Evolutionary conservation across 2,888 invertebrate species (phyloP).

Genomic region (Bembecia ichneumoniformis): DNA sequence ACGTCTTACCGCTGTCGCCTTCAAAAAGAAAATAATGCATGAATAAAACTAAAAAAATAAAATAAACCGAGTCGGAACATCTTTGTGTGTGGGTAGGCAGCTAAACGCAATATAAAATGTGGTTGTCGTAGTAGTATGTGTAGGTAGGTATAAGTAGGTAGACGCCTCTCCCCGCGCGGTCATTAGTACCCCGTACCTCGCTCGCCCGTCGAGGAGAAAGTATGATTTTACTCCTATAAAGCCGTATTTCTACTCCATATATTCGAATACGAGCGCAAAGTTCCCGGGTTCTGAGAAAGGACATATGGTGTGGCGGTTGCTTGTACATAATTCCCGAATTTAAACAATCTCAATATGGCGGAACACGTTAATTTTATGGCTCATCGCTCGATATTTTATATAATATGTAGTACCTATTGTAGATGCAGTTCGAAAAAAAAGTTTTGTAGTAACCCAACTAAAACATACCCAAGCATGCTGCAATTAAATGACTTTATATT

Average conservation of each 20-base stretch:
- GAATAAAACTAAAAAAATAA: slow-evolving; percentile 60
- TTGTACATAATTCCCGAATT: slow-evolving; percentile 66
- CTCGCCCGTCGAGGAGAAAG: slow-evolving; percentile 63
- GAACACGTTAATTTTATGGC: slow-evolving; percentile 37
- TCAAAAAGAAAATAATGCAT: slow-evolving; percentile 64
- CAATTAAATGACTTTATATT: too few species aligned
- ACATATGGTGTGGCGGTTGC: slow-evolving; percentile 50
- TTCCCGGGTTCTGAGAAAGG: slow-evolving; percentile 61
- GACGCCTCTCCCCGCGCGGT: slow-evolving; percentile 66
- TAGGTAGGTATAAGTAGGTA: slow-evolving; percentile 55
- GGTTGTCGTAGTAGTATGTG: slow-evolving; percentile 52
- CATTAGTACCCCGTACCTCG: slow-evolving; percentile 63
- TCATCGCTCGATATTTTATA: not conserved
- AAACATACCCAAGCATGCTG: too few species aligned
- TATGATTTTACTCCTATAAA: slow-evolving; percentile 73
- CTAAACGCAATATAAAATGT: slow-evolving; percentile 72
- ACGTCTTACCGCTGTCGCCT: slow-evolving; percentile 12
- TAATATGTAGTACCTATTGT: not conserved
- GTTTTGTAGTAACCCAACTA: not conserved
- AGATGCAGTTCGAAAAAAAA: not conserved
- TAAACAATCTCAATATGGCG: slow-evolving; percentile 61
- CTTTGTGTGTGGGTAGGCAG: slow-evolving; percentile 52
- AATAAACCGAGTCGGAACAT: slow-evolving; percentile 20
- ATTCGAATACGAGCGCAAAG: slow-evolving; percentile 65
- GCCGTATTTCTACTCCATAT: slow-evolving; percentile 73